Percentiles rank a stretch among this genome's conserved stretches.
These are phyloP conservation scores for Chaenodraco wilsoni DNA, from an alignment of 2,797 vertebrate species.

Conservation along the genomic window DNA sequence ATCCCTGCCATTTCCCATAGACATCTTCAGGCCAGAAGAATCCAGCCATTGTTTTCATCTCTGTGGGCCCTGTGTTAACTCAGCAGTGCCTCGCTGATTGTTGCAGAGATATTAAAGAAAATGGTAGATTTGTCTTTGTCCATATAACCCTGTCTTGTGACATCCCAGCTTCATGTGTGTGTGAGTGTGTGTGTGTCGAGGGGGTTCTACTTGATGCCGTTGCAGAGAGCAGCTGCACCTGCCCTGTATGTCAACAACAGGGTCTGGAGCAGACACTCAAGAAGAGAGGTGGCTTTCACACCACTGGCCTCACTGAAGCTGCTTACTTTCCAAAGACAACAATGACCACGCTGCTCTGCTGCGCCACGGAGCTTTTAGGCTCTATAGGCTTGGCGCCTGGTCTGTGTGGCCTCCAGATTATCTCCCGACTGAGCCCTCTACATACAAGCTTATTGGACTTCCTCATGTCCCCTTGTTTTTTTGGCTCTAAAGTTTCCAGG, in stretches of 20 bases:
- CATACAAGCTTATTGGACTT: constrained; percentile 78
- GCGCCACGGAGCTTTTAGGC: constrained; percentile 54
- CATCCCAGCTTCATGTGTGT: constrained; percentile 54
- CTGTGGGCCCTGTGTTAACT: constrained; percentile 84
- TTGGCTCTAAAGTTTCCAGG: constrained; percentile 81
- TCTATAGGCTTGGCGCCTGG: constrained; percentile 69
- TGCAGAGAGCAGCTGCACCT: constrained; percentile 77
- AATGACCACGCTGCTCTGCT: constrained; percentile 67
- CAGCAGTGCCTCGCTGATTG: constrained; percentile 80
- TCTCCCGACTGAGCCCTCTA: constrained; percentile 72
- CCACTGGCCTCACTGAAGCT: constrained; percentile 66
- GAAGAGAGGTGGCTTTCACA: constrained; percentile 80
- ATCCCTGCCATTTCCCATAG: constrained; percentile 85
- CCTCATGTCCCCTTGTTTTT: constrained; percentile 76
- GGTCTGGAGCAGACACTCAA: constrained; percentile 75
- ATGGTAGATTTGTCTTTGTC: constrained; percentile 81
- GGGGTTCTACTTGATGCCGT: constrained; percentile 53
- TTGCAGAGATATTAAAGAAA: constrained; percentile 84
- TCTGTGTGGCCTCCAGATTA: constrained; percentile 82
- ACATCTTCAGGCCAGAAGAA: constrained; percentile 81
- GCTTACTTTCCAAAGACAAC: constrained; percentile 77
- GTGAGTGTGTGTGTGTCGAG: constrained; percentile 16
- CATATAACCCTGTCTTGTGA: constrained; percentile 71
- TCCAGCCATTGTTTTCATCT: constrained; percentile 83
- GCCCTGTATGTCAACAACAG: constrained; percentile 79